Evolutionary conservation across 2,113 vertebrate genomes (phyloP), one percentile per base, ranked within the genome.

Genomic region (Saccopteryx leptura): DNA sequence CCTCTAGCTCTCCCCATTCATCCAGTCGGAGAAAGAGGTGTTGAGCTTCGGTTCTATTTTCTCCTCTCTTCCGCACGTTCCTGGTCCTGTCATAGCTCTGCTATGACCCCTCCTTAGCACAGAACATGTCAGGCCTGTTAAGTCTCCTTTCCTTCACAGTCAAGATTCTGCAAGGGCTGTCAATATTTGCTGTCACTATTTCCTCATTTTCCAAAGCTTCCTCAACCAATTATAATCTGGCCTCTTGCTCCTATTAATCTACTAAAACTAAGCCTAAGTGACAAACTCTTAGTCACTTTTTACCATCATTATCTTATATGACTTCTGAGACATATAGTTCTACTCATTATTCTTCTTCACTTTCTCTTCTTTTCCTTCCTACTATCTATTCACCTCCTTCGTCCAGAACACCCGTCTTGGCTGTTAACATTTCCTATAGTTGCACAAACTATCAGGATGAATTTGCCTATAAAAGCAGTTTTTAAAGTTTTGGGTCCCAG

Each of bases 241-340:
- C 33, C 79, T 58, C 60, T 54, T 52, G 24, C 13, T 66, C 33
- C 50, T 68, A 33, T 85, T 65, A 65, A 88, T 66, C 68, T 88
- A 81, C 21, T 81, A 76, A 69, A 91, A 91, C 50, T 68, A 83
- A 80, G 17, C 56, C 86, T 50, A 90, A 54, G 39, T 74, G 52
- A 84, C 50, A 92, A 94, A 91, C 46, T 92, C 66, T 81, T 81
- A 71, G 61, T 92, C 54, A 61, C 24, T 82, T 85, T 88, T 82
- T 83, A 82, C 7, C 61, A 5, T 94, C 18, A 31, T 72, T 68
- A 66, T 66, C 84, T 90, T 92, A 82, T 65, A 0, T 52, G 9
- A 92, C 17, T 87, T 60, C 81, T 56, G 1, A 82, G 18, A 65
- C 56, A 69, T 52, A 78, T 72, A 33, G 61, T 79, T 93, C 19